phyloP scores from a whole-genome alignment of 2,113 vertebrate species.

The Vidua chalybeata region DNA sequence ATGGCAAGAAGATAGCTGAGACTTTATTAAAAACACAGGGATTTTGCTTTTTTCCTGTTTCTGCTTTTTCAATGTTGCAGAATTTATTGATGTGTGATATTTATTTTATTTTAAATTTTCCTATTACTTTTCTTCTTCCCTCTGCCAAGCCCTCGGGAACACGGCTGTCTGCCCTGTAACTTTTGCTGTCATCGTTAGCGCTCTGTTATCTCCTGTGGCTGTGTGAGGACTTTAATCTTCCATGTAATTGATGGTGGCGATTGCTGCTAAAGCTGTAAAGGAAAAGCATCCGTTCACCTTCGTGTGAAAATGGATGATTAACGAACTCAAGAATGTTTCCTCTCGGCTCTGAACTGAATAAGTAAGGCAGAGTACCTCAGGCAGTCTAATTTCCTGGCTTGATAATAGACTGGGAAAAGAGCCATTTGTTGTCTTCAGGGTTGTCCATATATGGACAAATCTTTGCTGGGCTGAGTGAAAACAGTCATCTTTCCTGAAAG shows the following conservation, averaged over 20 bases:
- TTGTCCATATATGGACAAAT: constrained; percentile 66
- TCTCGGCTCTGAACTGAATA: not conserved
- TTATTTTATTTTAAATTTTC: not conserved
- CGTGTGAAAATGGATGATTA: constrained; percentile 33
- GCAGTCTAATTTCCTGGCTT: constrained; percentile 63
- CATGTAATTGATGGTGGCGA: not conserved
- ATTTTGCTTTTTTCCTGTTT: not conserved
- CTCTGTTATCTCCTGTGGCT: not conserved
- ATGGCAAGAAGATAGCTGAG: not conserved
- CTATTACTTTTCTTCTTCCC: not conserved
- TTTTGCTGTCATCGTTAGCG: not conserved
- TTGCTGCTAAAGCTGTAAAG: constrained; percentile 29
- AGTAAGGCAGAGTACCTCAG: constrained; percentile 46
- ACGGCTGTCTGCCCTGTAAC: not conserved
- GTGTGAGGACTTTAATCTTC: constrained; percentile 17
- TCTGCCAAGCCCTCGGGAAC: accelerated
- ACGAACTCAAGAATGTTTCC: constrained; percentile 19
- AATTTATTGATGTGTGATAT: not conserved
- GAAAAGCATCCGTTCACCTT: constrained; percentile 38
- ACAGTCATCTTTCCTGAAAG: constrained; percentile 47
- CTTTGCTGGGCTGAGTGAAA: not conserved
- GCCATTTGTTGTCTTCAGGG: constrained; percentile 53
- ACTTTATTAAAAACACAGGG: not conserved
- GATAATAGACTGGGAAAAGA: constrained; percentile 64
- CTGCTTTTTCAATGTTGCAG: not conserved